phyloP scores from a whole-genome alignment of 1,140 invertebrate species.

The Cydia pomonella region DNA sequence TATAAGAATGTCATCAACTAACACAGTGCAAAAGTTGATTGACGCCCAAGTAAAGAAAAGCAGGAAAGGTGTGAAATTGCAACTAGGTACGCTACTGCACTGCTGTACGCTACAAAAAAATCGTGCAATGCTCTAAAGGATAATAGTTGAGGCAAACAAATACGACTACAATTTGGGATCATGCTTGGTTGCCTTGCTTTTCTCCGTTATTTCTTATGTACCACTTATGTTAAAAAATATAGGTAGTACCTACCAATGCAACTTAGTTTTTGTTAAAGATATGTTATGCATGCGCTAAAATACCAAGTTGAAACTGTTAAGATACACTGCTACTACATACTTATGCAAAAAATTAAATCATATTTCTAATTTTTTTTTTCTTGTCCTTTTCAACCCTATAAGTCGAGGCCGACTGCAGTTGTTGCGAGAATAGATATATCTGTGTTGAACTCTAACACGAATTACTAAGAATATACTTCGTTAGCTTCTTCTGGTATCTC shows the following conservation, averaged over 20 bases:
- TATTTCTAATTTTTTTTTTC: neutral
- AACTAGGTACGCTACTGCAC: too few relatives aligned
- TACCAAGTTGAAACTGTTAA: conserved; percentile 7
- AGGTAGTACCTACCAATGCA: conserved; percentile 8
- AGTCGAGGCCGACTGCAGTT: too few relatives aligned
- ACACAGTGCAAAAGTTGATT: too few relatives aligned
- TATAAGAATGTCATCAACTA: too few relatives aligned
- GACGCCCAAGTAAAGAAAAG: too few relatives aligned
- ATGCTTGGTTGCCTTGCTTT: neutral
- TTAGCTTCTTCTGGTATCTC: too few relatives aligned
- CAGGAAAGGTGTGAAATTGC: too few relatives aligned
- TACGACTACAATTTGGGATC: neutral
- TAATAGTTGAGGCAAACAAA: neutral
- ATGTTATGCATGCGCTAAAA: conserved; percentile 11
- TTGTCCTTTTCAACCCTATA: neutral
- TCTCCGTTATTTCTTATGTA: neutral
- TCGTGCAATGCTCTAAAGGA: too few relatives aligned
- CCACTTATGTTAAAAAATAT: neutral
- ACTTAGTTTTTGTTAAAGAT: neutral
- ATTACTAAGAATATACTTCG: too few relatives aligned
- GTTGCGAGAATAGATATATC: too few relatives aligned
- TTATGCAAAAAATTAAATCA: conserved; percentile 15
- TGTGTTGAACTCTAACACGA: too few relatives aligned
- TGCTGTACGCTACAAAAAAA: too few relatives aligned
- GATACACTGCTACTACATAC: conserved; percentile 2